These are phyloP conservation scores for Etia nguti DNA, from an alignment of 2,113 vertebrate genomes.

Conservation along the genomic window DNA sequence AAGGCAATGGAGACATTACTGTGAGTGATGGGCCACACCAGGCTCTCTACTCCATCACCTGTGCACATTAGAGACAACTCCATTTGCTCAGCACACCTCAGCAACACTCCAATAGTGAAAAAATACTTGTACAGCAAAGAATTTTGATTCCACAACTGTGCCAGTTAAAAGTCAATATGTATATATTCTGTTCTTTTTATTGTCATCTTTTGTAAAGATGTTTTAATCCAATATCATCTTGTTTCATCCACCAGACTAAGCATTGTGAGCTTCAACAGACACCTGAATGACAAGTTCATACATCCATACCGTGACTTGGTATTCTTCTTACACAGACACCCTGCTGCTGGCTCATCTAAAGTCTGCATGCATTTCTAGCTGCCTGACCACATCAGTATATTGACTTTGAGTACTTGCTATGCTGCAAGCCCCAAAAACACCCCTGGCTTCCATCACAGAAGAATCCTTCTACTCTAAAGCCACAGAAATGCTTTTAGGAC, in stretches of 20 bases:
- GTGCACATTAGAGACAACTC: conserved; percentile 46
- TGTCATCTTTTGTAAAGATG: neutral
- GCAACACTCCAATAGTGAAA: neutral
- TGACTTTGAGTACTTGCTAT: neutral
- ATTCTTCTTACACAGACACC: neutral
- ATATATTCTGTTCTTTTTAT: neutral
- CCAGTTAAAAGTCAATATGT: neutral
- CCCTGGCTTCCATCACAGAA: neutral
- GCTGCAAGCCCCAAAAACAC: neutral
- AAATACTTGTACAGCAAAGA: neutral
- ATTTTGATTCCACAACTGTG: neutral
- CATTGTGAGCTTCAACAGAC: neutral
- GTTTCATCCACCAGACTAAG: neutral
- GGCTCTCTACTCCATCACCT: conserved; percentile 47
- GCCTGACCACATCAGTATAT: neutral
- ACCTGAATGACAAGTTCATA: conserved; percentile 16
- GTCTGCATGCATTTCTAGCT: neutral
- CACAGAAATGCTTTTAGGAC: neutral
- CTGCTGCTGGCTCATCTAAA: neutral
- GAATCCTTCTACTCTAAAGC: neutral
- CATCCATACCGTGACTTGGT: neutral
- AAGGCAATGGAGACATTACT: conserved; percentile 54
- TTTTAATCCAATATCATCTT: neutral
- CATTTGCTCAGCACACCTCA: conserved; percentile 51
- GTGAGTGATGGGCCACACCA: conserved; percentile 54